phyloP scores from a whole-genome alignment of 1,140 invertebrate genomes.

The Ctenoplectra terminalis region DNA sequence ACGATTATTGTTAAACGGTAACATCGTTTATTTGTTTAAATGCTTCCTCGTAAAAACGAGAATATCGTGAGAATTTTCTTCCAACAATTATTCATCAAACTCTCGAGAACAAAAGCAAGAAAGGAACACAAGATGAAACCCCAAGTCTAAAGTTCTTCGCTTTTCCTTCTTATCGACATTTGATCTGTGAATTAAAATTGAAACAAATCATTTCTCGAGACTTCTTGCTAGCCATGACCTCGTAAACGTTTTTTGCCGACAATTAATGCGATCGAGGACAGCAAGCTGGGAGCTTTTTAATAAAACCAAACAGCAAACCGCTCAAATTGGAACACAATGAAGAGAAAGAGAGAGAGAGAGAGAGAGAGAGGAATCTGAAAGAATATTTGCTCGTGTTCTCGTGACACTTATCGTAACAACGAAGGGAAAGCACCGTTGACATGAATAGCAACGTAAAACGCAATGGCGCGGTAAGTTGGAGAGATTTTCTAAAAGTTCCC shows the following conservation, averaged over 20 bases:
- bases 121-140: too few relatives aligned
- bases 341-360: not conserved
- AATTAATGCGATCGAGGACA: not conserved
- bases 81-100: too few relatives aligned
- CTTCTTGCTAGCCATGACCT: not conserved
- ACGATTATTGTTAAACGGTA: not conserved
- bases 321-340: not conserved
- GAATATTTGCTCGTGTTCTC: conserved; percentile 9
- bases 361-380: too few relatives aligned
- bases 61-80: too few relatives aligned
- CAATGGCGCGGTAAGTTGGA: conserved; percentile 10
- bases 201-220: not conserved
- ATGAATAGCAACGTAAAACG: conserved; percentile 26
- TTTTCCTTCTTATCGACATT: not conserved
- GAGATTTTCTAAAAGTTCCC: conserved; percentile 9
- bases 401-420: conserved; percentile 16
- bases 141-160: too few relatives aligned
- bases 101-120: too few relatives aligned
- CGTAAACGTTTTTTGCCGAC: not conserved
- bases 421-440: conserved; percentile 12
- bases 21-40: too few relatives aligned
- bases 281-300: not conserved
- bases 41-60: too few relatives aligned
- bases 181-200: too few relatives aligned
- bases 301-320: not conserved